Percentiles rank a stretch among this genome's conserved stretches.
Evolutionary conservation across 2,888 invertebrate species (phyloP).

Genomic region (Leucophora obtusa): DNA sequence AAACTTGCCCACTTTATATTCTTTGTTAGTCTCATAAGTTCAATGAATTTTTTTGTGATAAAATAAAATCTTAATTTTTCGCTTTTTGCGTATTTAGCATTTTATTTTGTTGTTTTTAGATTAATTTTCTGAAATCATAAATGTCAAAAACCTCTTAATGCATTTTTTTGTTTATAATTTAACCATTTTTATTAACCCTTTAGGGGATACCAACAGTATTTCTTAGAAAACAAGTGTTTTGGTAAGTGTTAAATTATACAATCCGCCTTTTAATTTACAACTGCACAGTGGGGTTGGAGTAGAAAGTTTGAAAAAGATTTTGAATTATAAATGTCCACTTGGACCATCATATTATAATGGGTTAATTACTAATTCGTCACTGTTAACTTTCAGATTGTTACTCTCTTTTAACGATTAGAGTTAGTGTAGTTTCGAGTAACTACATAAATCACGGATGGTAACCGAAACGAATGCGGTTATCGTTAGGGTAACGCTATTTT

Average conservation of each 20-base stretch:
- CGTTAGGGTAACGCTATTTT: too few relatives aligned
- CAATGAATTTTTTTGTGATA: slow-evolving; percentile 46
- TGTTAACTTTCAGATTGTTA: background rate
- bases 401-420: background rate
- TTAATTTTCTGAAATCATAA: slow-evolving; percentile 49
- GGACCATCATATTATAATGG: background rate
- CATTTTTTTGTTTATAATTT: slow-evolving; percentile 18
- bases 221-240: background rate
- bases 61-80: slow-evolving; percentile 32
- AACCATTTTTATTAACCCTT: background rate
- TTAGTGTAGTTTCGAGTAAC: too few relatives aligned
- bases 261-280: background rate
- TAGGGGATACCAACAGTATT: background rate
- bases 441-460: too few relatives aligned
- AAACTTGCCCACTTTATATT: slow-evolving; percentile 45
- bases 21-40: slow-evolving; percentile 52
- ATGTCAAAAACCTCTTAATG: slow-evolving; percentile 54
- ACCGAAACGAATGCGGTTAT: too few relatives aligned
- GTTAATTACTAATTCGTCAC: background rate
- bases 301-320: background rate
- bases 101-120: slow-evolving; percentile 48
- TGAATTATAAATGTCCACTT: background rate
- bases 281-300: background rate
- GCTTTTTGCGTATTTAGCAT: slow-evolving; percentile 38
- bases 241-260: background rate